These are phyloP conservation scores for Gymnoscopelus microlampas DNA, from an alignment of 2,797 vertebrate species.

Conservation along the genomic window DNA sequence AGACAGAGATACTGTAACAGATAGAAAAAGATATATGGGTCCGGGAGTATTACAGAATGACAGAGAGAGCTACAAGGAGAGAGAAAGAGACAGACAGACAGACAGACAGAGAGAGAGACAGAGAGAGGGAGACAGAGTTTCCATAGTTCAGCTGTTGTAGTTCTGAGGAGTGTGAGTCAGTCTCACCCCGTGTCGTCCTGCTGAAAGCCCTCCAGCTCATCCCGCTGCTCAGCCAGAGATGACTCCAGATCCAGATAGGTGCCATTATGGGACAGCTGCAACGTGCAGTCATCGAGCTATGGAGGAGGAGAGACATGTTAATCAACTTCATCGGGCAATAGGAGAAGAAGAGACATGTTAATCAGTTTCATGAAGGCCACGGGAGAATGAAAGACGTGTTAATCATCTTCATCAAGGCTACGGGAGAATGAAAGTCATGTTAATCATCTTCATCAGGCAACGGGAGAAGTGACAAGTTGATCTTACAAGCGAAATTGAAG, in stretches of 20 bases:
- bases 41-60: neutral
- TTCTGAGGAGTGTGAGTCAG: conserved; percentile 11
- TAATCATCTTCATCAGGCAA: no score
- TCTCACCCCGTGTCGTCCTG: conserved; percentile 90
- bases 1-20: neutral
- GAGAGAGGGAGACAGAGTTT: neutral
- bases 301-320: conserved; percentile 2
- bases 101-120: neutral
- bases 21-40: no score
- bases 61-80: neutral
- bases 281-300: conserved; percentile 93
- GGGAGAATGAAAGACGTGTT: no score
- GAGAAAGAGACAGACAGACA: conserved; percentile 14
- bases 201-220: conserved; percentile 95
- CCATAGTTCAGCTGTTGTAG: neutral
- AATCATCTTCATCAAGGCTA: no score
- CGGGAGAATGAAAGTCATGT: no score
- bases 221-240: conserved; percentile 91
- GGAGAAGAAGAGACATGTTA: no score
- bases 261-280: conserved; percentile 94
- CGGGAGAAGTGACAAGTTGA: conserved; percentile 3
- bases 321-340: no score
- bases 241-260: conserved; percentile 96
- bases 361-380: no score
- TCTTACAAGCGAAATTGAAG: no score